phyloP scores from a whole-genome alignment of 2,888 invertebrate species.

The Bombylius major region DNA sequence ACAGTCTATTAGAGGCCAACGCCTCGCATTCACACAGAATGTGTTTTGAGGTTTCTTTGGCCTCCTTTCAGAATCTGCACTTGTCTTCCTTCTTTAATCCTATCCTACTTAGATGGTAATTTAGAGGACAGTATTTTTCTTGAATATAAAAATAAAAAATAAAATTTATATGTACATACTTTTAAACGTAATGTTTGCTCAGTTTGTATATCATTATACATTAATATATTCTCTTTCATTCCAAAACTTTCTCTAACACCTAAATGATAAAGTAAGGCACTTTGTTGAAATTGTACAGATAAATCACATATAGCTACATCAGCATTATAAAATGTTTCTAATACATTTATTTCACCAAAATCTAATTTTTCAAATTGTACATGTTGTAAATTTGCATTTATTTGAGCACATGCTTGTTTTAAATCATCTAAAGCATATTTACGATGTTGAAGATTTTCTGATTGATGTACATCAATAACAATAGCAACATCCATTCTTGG shows the following conservation, averaged over 20 bases:
- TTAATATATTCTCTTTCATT: constrained; percentile 86
- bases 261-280: constrained; percentile 88
- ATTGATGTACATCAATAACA: constrained; percentile 64
- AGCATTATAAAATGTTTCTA: constrained; percentile 96
- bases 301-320: constrained; percentile 95
- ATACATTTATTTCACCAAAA: constrained; percentile 89
- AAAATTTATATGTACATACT: constrained; percentile 44
- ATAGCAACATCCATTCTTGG: constrained; percentile 81
- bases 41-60: too few relatives aligned
- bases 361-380: constrained; percentile 95
- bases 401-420: constrained; percentile 60
- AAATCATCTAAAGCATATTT: constrained; percentile 77
- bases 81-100: too few relatives aligned
- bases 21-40: too few relatives aligned
- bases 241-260: constrained; percentile 96
- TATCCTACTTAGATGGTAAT: too few relatives aligned
- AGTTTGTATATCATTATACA: constrained; percentile 79
- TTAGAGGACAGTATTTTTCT: too few relatives aligned
- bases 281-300: constrained; percentile 82
- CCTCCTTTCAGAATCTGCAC: too few relatives aligned
- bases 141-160: background rate
- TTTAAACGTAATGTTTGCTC: constrained; percentile 79
- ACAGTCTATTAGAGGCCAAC: too few relatives aligned
- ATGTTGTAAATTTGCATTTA: constrained; percentile 70
- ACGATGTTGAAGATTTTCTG: constrained; percentile 58